A percentile compares a stretch with the other conserved stretches of the same genome.
Conservation (phyloP, 37 sponge, comb jelly and placozoan species). For the Mnemiopsis leidyi region DNA sequence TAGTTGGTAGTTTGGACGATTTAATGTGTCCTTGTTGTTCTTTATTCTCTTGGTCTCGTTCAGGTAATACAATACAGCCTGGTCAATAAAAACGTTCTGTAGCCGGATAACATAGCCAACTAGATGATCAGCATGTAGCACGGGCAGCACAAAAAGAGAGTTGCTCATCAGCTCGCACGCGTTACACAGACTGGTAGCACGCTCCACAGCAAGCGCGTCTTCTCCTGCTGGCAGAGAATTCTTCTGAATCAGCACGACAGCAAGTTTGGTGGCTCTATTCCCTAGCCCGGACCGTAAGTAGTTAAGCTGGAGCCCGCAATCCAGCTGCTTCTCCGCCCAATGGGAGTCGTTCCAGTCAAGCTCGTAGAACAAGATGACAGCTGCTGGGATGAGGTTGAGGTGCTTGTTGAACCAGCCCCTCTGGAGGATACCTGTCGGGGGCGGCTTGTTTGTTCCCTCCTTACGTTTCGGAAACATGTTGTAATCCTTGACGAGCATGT, state of each 20-base stretch:
- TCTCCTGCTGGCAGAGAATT: slow-evolving; percentile 66
- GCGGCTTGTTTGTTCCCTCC: not conserved
- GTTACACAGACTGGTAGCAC: slow-evolving; percentile 70
- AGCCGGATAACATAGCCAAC: slow-evolving; percentile 70
- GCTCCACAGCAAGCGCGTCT: slow-evolving; percentile 67
- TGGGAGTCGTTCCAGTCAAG: slow-evolving; percentile 89
- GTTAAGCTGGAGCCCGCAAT: slow-evolving; percentile 73
- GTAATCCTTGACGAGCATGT: slow-evolving; percentile 76
- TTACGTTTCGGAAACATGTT: slow-evolving; percentile 36
- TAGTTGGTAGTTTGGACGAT: slow-evolving; percentile 63
- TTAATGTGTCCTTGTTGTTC: slow-evolving; percentile 73
- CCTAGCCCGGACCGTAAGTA: slow-evolving; percentile 72
- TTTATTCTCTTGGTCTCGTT: slow-evolving; percentile 72
- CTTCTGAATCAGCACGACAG: slow-evolving; percentile 79
- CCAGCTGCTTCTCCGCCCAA: slow-evolving; percentile 87
- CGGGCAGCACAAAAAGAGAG: slow-evolving; percentile 76
- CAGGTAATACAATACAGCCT: slow-evolving; percentile 76
- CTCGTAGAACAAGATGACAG: slow-evolving; percentile 88
- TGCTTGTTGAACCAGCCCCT: slow-evolving; percentile 86
- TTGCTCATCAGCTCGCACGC: slow-evolving; percentile 72
- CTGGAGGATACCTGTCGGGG: slow-evolving; percentile 79
- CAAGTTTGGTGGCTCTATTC: slow-evolving; percentile 72
- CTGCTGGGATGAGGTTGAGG: slow-evolving; percentile 77
- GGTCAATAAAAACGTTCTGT: slow-evolving; percentile 77
- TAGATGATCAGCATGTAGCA: slow-evolving; percentile 45